Conservation (phyloP, 1,140 invertebrate species). For the Pseudomyrmex flavicornis region DNA sequence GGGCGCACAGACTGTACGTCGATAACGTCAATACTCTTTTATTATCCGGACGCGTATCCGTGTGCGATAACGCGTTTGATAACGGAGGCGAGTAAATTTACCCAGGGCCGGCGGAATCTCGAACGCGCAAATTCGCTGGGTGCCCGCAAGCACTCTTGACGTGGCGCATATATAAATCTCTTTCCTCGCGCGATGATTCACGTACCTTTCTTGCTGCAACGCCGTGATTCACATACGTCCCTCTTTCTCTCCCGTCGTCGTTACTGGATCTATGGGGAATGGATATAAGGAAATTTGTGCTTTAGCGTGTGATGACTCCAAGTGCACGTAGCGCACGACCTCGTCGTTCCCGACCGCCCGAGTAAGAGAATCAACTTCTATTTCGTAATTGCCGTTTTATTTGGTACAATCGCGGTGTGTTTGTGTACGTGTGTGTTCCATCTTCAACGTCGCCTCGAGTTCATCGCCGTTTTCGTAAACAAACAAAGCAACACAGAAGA, state of each 20-base stretch:
- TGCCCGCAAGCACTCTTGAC: not conserved
- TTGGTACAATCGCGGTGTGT: not conserved
- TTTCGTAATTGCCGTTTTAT: not conserved
- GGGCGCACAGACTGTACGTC: not conserved
- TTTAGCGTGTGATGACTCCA: conserved; percentile 10
- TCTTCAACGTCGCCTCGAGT: not conserved
- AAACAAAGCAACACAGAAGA: not conserved
- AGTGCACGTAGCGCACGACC: conserved; percentile 13
- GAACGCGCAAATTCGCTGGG: not conserved
- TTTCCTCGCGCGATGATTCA: conserved; percentile 32
- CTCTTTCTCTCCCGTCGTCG: not conserved
- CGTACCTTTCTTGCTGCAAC: conserved; percentile 20
- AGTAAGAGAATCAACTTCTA: conserved; percentile 12
- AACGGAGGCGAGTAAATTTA: too few species aligned
- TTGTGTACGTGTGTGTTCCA: too few species aligned
- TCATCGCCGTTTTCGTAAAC: not conserved
- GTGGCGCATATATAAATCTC: not conserved
- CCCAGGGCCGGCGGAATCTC: not conserved
- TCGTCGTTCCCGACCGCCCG: conserved; percentile 16
- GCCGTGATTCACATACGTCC: conserved; percentile 36
- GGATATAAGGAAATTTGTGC: conserved; percentile 41
- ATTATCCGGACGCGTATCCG: not conserved
- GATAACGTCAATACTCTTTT: not conserved
- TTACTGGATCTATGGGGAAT: conserved; percentile 7
- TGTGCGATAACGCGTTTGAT: too few species aligned